Evolutionary conservation across 2,797 vertebrate species (phyloP).

Genomic region (Malacoraja senta): DNA sequence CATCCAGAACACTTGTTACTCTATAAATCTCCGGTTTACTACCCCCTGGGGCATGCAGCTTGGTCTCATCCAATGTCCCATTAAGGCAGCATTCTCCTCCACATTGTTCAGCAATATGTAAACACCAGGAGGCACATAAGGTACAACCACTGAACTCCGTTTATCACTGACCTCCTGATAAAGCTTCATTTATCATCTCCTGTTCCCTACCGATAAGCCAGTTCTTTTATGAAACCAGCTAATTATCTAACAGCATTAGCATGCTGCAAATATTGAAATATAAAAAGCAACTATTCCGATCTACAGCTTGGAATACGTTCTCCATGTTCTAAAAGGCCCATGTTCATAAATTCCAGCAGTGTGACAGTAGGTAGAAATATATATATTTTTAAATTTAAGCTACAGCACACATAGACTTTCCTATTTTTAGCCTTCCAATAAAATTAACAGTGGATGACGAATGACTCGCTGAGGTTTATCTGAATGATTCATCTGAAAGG

Average conservation of each 20-base stretch:
- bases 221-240: background rate
- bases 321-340: background rate
- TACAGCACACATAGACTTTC: background rate
- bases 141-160: background rate
- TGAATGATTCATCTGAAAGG: background rate
- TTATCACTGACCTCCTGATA: slow-evolving; percentile 12
- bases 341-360: background rate
- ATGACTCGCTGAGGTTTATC: background rate
- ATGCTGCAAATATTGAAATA: background rate
- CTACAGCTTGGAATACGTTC: background rate
- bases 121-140: slow-evolving; percentile 26
- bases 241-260: background rate
- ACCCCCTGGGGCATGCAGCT: background rate
- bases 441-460: background rate
- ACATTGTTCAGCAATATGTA: slow-evolving; percentile 23
- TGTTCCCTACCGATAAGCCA: background rate
- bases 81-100: background rate
- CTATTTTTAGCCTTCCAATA: background rate
- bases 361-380: background rate
- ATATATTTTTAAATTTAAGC: background rate
- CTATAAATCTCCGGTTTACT: background rate
- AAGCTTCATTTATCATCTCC: slow-evolving; percentile 5
- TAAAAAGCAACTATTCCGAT: background rate
- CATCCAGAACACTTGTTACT: background rate
- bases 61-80: too few relatives aligned